phyloP scores from a whole-genome alignment of 2,888 invertebrate species.

The Pseudolycoriella hygida region DNA sequence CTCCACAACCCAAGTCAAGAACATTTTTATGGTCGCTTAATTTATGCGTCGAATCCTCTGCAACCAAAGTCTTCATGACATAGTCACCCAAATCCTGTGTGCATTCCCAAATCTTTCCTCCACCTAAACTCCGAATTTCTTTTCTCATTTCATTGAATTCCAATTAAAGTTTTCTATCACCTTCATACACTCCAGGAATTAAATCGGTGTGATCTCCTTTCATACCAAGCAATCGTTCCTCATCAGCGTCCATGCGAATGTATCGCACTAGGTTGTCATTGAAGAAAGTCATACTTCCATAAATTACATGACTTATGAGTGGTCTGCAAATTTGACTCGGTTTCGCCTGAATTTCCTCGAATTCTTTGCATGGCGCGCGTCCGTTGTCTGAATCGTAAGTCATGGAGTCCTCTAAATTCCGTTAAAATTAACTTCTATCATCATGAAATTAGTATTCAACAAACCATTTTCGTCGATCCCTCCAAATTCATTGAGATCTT shows the following conservation, averaged over 20 bases:
- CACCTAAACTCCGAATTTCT: constrained; percentile 42
- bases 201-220: constrained; percentile 49
- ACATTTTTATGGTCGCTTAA: constrained; percentile 35
- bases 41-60: constrained; percentile 21
- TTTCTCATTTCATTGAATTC: not conserved
- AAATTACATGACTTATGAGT: no score
- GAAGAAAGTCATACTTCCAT: no score
- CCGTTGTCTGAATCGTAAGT: no score
- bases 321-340: no score
- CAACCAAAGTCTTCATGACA: constrained; percentile 28
- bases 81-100: constrained; percentile 62
- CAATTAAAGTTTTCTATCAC: constrained; percentile 23
- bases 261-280: no score
- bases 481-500: no score
- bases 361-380: no score
- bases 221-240: constrained; percentile 22
- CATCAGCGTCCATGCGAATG: not conserved
- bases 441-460: no score
- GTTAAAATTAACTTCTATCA: no score
- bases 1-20: constrained; percentile 85
- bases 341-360: no score
- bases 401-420: no score
- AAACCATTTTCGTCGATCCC: no score
- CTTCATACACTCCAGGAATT: constrained; percentile 62
- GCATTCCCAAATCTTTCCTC: constrained; percentile 93